Percentiles rank a stretch among this genome's conserved stretches.
These are phyloP conservation scores for Orussus abietinus DNA, from an alignment of 1,140 invertebrate genomes.

Conservation along the genomic window DNA sequence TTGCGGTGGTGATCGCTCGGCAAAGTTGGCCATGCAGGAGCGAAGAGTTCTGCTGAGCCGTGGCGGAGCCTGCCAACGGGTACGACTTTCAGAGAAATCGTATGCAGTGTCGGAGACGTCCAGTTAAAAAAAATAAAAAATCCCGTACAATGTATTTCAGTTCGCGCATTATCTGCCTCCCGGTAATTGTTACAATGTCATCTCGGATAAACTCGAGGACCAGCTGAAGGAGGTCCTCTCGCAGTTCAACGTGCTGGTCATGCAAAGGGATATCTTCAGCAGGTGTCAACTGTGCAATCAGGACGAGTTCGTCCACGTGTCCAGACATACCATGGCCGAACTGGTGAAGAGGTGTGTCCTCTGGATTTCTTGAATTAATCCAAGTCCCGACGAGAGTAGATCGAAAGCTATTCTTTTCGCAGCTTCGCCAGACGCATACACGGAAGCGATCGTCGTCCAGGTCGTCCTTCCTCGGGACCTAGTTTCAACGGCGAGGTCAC, in stretches of 20 bases:
- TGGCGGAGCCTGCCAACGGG: constrained; percentile 47
- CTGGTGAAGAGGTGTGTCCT: constrained; percentile 37
- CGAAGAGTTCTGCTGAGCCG: constrained; percentile 59
- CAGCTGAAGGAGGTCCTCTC: constrained; percentile 61
- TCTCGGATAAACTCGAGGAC: constrained; percentile 39
- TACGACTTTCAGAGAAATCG: too few relatives aligned
- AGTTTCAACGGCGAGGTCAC: too few relatives aligned
- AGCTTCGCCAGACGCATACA: too few relatives aligned
- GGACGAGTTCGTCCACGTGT: constrained; percentile 55
- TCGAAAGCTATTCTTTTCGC: too few relatives aligned
- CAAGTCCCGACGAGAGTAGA: too few relatives aligned
- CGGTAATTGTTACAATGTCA: constrained; percentile 56
- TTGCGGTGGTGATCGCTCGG: constrained; percentile 52
- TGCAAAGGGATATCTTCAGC: constrained; percentile 61
- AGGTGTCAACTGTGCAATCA: constrained; percentile 66
- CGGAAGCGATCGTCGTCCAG: too few relatives aligned
- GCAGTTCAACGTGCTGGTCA: constrained; percentile 61
- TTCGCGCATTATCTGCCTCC: constrained; percentile 48
- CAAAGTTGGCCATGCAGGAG: constrained; percentile 52
- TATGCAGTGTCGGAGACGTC: too few relatives aligned
- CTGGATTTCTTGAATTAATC: too few relatives aligned
- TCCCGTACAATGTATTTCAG: constrained; percentile 38
- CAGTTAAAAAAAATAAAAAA: constrained; percentile 11
- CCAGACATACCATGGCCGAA: constrained; percentile 46
- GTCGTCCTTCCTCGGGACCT: too few relatives aligned